These are phyloP conservation scores for Chloebia gouldiae DNA, from an alignment of 2,113 vertebrate genomes.

Conservation along the genomic window DNA sequence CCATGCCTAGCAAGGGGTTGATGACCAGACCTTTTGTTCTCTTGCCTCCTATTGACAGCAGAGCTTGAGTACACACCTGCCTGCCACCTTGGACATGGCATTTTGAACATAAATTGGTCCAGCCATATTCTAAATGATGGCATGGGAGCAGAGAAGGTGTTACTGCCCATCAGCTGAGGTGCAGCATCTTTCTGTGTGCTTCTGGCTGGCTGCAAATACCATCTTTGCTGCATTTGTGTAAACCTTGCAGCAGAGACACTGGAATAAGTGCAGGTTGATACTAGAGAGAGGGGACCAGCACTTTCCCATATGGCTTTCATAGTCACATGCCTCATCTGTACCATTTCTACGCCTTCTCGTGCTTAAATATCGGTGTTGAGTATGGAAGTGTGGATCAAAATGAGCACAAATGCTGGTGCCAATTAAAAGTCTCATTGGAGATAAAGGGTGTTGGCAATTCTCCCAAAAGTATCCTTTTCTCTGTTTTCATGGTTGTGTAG, in stretches of 20 bases:
- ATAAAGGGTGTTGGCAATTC: neutral
- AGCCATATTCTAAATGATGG: neutral
- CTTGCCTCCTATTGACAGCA: neutral
- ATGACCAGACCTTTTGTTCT: neutral
- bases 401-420: neutral
- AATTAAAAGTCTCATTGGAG: neutral
- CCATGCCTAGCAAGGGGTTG: neutral
- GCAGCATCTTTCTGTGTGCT: neutral
- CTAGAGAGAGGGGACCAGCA: neutral
- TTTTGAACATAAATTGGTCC: neutral
- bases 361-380: neutral
- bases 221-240: neutral
- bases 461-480: conserved; percentile 7
- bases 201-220: neutral
- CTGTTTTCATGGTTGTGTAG: neutral
- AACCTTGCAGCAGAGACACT: neutral
- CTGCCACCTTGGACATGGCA: neutral
- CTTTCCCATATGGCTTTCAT: neutral
- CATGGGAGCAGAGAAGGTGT: rapidly evolving
- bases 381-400: neutral
- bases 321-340: neutral
- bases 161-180: neutral
- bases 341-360: neutral
- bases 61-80: neutral
- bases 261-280: neutral